phyloP scores from a whole-genome alignment of 1,140 invertebrate species.

The Gryon sp. region DNA sequence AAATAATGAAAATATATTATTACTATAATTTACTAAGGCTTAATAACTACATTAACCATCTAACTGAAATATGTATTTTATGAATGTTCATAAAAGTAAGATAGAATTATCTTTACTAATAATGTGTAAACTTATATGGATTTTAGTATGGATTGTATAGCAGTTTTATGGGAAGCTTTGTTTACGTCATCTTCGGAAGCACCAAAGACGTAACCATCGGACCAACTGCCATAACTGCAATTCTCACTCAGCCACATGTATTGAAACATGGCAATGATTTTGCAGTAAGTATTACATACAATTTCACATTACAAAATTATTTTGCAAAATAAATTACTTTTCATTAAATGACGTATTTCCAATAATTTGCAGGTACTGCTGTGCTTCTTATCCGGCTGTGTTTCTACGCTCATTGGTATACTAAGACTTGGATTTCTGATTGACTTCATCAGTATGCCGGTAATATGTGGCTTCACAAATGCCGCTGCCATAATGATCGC shows the following conservation, averaged over 20 bases:
- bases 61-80: no score
- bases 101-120: neutral
- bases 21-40: no score
- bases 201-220: slow-evolving; percentile 84
- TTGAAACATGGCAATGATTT: slow-evolving; percentile 76
- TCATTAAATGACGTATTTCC: no score
- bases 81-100: neutral
- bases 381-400: slow-evolving; percentile 82
- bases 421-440: slow-evolving; percentile 82
- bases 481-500: slow-evolving; percentile 85
- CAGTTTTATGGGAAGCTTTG: slow-evolving; percentile 85
- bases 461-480: slow-evolving; percentile 85
- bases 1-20: no score
- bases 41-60: no score
- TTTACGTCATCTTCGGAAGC: slow-evolving; percentile 85
- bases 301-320: neutral
- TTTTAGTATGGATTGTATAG: slow-evolving; percentile 85
- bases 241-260: slow-evolving; percentile 80
- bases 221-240: slow-evolving; percentile 82
- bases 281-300: slow-evolving; percentile 77
- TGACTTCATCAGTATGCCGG: slow-evolving; percentile 83
- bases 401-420: slow-evolving; percentile 82
- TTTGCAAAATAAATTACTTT: no score
- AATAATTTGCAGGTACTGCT: slow-evolving; percentile 80
- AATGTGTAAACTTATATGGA: slow-evolving; percentile 18